Base-by-base conservation (phyloP, 2,797 vertebrate species). In the Saguinus oedipus region DNA sequence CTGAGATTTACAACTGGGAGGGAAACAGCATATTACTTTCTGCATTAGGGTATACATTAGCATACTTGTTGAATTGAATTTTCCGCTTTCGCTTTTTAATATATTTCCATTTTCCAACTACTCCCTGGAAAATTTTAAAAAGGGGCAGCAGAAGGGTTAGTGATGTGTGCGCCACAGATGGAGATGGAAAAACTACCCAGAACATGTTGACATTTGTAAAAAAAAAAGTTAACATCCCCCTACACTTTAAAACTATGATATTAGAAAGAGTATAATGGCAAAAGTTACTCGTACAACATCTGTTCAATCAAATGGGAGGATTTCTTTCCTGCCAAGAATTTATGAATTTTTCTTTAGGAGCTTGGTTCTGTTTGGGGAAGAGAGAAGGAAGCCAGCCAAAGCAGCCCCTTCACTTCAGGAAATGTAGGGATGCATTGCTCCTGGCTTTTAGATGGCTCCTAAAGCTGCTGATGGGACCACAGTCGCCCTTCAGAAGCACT, bases 321-420 rank as follows among this genome's bases (percentile, higher is more conserved):
- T 95, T 81, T 64, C 26, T 48, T 87, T 88, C 61, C 46, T 98
- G 86, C 97, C 98, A 98, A 97, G 97, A 98, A 95, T 94, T 96
- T 97, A 93, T 86, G 95, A 91, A 97, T 98, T 98, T 98, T 98
- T 98, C 95, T 98, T 98, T 97, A 98, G 97, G 98, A 97, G 93
- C 95, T 95, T 93, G 94, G 97, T 97, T 64, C 93, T 87, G 88
- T 93, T 96, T 93, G 39, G 96, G 97, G 95, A 95, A 97, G 92
- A 68, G 80, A 90, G 93, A 91, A 91, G 93, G 92, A 93, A 87
- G 95, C 79, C 4, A 7, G 57, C 59, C 93, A 97, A 92, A 44
- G 9, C 79, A 97, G 97, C 46, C 61, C n/a, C 46, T 87, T 48
- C 91, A 48, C 75, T 59, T n/a, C 50, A 24, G 20, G 39, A 39